These are phyloP conservation scores for Cyrtonyx montezumae DNA, from an alignment of 2,113 vertebrate species.

Conservation along the genomic window DNA sequence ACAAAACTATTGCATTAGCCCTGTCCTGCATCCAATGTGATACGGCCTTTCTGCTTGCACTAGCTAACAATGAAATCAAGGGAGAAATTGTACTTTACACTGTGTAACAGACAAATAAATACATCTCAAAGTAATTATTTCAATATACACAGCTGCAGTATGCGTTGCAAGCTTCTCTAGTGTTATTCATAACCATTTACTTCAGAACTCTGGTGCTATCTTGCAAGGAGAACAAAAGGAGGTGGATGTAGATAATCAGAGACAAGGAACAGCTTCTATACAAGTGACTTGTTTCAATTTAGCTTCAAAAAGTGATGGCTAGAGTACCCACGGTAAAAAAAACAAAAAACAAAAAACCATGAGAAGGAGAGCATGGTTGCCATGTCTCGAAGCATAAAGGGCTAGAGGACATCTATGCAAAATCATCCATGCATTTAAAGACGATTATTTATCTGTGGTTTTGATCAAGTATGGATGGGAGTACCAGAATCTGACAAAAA, in stretches of 20 bases:
- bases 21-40: accelerated
- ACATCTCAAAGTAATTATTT: neutral
- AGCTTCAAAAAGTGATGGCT: neutral
- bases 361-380: accelerated
- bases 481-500: neutral
- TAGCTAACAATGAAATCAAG: neutral
- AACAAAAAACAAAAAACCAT: neutral
- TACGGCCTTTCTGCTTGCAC: accelerated
- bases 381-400: neutral
- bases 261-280: neutral
- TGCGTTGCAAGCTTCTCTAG: neutral
- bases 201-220: neutral
- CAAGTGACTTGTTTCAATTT: neutral
- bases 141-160: accelerated
- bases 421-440: neutral
- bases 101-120: neutral
- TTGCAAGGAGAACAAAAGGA: neutral
- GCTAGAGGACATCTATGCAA: neutral
- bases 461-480: neutral
- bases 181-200: neutral
- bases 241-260: neutral
- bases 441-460: too few species aligned
- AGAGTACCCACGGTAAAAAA: neutral
- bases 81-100: accelerated
- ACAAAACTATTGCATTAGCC: accelerated